Percentiles rank a stretch among this genome's conserved stretches.
phyloP scores from a whole-genome alignment of 2,113 vertebrate species.

The Gasterosteus aculeatus region DNA sequence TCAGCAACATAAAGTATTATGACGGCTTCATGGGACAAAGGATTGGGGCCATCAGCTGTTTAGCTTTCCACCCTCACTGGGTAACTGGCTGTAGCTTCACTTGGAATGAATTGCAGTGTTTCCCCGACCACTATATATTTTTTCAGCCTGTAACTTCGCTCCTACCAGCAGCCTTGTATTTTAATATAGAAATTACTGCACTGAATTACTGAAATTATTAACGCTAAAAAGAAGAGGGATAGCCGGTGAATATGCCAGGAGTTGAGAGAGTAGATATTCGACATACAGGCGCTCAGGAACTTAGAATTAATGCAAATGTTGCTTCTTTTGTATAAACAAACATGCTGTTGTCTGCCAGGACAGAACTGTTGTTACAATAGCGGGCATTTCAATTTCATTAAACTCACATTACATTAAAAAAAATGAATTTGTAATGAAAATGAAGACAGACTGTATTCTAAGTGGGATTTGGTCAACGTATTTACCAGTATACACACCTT shows the following conservation, averaged over 20 bases:
- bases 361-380: not conserved
- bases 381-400: not conserved
- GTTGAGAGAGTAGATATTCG: too few species aligned
- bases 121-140: too few species aligned
- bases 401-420: not conserved
- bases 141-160: not conserved
- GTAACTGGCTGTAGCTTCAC: slow-evolving; percentile 70
- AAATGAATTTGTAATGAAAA: too few species aligned
- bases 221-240: too few species aligned
- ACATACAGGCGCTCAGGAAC: too few species aligned
- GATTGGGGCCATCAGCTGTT: slow-evolving; percentile 97
- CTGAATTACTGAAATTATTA: too few species aligned
- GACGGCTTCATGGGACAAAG: slow-evolving; percentile 99
- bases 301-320: too few species aligned
- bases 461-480: not conserved
- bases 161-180: not conserved
- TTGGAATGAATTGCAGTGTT: too few species aligned
- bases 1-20: slow-evolving; percentile 99
- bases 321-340: too few species aligned
- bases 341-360: too few species aligned
- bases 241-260: too few species aligned
- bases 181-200: not conserved
- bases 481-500: not conserved
- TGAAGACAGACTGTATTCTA: too few species aligned
- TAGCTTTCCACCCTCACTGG: slow-evolving; percentile 98